Percentiles rank a stretch among this genome's conserved stretches.
These are phyloP conservation scores for Meteorus sp. DNA, from an alignment of 1,140 invertebrate species.

Conservation along the genomic window DNA sequence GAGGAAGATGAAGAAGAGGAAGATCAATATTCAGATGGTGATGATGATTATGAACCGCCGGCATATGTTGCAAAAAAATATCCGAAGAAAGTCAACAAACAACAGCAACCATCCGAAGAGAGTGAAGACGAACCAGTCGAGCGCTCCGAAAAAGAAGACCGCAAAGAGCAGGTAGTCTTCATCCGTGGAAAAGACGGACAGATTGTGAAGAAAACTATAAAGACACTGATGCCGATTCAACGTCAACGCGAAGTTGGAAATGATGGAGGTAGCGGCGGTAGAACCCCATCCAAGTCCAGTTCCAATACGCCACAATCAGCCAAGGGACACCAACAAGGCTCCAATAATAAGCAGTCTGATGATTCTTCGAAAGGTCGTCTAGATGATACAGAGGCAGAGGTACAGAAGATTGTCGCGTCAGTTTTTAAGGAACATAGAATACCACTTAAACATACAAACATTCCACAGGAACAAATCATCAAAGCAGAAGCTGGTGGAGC, in stretches of 20 bases:
- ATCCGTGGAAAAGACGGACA: conserved; percentile 52
- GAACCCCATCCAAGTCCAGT: conserved; percentile 20
- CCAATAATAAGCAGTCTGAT: conserved; percentile 23
- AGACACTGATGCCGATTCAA: conserved; percentile 55
- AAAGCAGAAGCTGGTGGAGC: conserved; percentile 14
- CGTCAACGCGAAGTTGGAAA: too few relatives aligned
- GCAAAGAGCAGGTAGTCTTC: conserved; percentile 52
- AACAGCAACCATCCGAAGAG: conserved; percentile 31
- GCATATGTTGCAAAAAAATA: conserved; percentile 51
- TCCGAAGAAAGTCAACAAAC: conserved; percentile 36
- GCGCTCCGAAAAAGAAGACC: conserved; percentile 41
- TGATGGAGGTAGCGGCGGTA: conserved; percentile 30
- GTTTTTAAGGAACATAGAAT: conserved; percentile 58
- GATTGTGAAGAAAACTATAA: conserved; percentile 55
- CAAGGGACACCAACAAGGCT: too few relatives aligned
- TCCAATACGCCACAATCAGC: conserved; percentile 23
- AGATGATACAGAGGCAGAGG: conserved; percentile 55
- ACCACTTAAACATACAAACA: conserved; percentile 44
- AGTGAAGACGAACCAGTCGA: conserved; percentile 39
- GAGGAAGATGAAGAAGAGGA: conserved; percentile 54
- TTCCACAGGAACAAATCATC: conserved; percentile 32
- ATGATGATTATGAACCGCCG: conserved; percentile 55
- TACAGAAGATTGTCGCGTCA: conserved; percentile 56
- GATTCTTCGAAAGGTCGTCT: conserved; percentile 36
- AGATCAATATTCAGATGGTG: conserved; percentile 49